Base-by-base conservation (phyloP, 1,140 invertebrate genomes). In the Drosophila albomicans region DNA sequence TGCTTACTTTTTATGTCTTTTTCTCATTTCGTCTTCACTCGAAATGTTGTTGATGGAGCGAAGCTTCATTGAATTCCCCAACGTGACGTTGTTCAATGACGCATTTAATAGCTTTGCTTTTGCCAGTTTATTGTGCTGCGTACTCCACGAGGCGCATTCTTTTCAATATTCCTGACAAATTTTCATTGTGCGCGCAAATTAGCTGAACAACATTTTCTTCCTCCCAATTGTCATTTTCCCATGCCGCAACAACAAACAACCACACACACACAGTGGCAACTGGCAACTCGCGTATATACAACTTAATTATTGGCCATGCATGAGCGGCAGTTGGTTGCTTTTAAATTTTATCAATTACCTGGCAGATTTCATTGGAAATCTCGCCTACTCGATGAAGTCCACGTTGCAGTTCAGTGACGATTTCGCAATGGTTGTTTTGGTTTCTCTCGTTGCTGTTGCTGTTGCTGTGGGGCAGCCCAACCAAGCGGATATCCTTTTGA, bases 91-190 rank as follows among this genome's bases (percentile, higher is more conserved):
- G 84, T 66, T 78, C 84, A 88, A 88, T 88, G 84, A 70, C 82
- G 84, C 84, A 88, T 88, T 88, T 88, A 82, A 88, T 87, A 78
- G 84, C 77, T 79, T 82, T 82, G 46, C 65, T 75, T 81, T 81
- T 57, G 48, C 7, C 58, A 68, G 48, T 65, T 77, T 67, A 74
- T 78, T 75, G 79, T 77, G 15, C 20, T 25, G 67, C 63, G 63
- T 6, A 20, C 25, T 35, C 13, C 62, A 46, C 2, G 13, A 46
- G 38, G 3, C 16, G 32, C 13, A 28, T 67, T 54, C 73, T 67
- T 78, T 78, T 66, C 78, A 81, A 79, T 71, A 81, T 78, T 1
- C 54, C 70, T 76, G 59, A 65, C 48, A 59, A 63, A 66, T 62
- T 58, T 35, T 59, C 48, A 73, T 65, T 82, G 65, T 77, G 58